phyloP scores from a whole-genome alignment of 2,888 invertebrate species.

The Ischnura elegans region DNA sequence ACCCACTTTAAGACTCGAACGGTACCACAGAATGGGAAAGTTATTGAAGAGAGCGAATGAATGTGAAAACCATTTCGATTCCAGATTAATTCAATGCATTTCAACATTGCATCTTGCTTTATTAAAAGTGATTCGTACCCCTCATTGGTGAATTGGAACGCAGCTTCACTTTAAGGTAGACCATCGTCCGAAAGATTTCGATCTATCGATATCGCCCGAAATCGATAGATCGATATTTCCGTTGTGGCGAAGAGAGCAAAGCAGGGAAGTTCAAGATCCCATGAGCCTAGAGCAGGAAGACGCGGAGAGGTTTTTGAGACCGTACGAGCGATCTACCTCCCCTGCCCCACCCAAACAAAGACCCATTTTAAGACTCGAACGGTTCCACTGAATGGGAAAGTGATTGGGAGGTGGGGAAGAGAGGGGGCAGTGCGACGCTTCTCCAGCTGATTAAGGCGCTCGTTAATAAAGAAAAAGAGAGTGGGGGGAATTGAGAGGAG shows the following conservation, averaged over 20 bases:
- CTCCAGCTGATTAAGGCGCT: slow-evolving; percentile 61
- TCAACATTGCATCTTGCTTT: no score
- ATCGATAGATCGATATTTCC: neutral
- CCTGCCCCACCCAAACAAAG: neutral
- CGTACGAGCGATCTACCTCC: slow-evolving; percentile 42
- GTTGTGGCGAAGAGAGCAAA: slow-evolving; percentile 64
- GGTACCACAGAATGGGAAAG: slow-evolving; percentile 62
- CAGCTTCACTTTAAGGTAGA: no score
- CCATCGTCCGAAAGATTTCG: no score
- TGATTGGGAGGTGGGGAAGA: neutral
- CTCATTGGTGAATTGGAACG: no score
- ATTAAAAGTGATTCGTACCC: no score
- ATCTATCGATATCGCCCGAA: neutral
- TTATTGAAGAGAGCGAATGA: neutral
- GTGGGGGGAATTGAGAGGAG: slow-evolving; percentile 15
- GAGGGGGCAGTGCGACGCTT: no score
- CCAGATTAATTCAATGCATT: no score
- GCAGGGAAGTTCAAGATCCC: slow-evolving; percentile 69
- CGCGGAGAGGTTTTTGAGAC: slow-evolving; percentile 55
- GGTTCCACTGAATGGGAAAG: slow-evolving; percentile 64
- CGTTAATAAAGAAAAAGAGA: slow-evolving; percentile 69
- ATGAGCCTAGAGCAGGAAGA: neutral
- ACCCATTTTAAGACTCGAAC: slow-evolving; percentile 46
- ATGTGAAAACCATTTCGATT: no score
- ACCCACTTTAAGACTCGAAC: slow-evolving; percentile 43